Percentiles rank a stretch among this genome's conserved stretches.
These are phyloP conservation scores for Biston betularia DNA, from an alignment of 2,888 invertebrate genomes.

Conservation along the genomic window DNA sequence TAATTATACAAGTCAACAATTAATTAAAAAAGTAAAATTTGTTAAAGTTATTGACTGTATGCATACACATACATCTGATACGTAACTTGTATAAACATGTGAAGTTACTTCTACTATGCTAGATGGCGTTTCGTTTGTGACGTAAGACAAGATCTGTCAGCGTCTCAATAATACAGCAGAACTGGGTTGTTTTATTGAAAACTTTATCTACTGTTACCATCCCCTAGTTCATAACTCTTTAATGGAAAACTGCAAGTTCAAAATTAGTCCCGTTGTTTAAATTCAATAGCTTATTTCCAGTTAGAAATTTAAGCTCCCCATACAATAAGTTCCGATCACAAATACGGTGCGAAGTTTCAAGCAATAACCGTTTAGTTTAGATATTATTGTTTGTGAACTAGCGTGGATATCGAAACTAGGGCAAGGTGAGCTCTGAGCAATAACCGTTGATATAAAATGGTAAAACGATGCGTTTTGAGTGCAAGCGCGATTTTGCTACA, in stretches of 20 bases:
- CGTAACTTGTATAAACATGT: too few species aligned
- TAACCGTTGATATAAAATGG: constrained; percentile 20
- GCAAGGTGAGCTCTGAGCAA: constrained; percentile 11
- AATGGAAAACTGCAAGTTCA: too few species aligned
- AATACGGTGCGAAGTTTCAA: constrained; percentile 27
- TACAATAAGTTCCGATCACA: constrained; percentile 25
- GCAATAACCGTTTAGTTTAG: constrained; percentile 44
- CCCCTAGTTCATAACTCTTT: not conserved
- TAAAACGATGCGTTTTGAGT: constrained; percentile 33
- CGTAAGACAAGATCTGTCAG: too few species aligned
- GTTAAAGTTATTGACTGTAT: too few species aligned
- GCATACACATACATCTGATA: too few species aligned
- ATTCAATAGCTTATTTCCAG: constrained; percentile 5
- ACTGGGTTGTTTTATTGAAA: too few species aligned
- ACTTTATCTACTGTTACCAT: too few species aligned
- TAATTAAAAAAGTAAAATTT: too few species aligned
- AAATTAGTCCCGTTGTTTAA: not conserved
- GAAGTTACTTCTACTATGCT: too few species aligned
- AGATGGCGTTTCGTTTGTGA: too few species aligned
- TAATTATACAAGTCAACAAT: too few species aligned
- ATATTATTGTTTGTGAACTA: constrained; percentile 45
- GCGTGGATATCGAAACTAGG: constrained; percentile 11
- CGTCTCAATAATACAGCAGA: too few species aligned
- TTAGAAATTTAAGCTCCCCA: constrained; percentile 1
- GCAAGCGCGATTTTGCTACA: constrained; percentile 1